Evolutionary conservation across 2,113 vertebrate genomes (phyloP).

Genomic region (Equus przewalskii): DNA sequence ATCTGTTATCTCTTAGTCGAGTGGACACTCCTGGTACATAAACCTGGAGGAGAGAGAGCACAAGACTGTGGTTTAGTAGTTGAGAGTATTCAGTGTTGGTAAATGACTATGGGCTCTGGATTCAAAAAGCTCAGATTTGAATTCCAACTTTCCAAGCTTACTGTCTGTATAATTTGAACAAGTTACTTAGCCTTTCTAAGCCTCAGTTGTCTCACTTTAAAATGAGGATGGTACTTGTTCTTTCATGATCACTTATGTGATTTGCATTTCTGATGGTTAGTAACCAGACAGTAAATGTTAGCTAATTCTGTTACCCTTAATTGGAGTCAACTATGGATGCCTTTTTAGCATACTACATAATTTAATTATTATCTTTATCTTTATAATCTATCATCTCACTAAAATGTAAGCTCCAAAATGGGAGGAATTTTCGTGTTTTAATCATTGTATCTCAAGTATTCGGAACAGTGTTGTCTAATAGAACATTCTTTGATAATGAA

Average conservation of each 20-base stretch:
- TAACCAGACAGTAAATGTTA: neutral
- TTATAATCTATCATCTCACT: neutral
- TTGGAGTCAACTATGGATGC: neutral
- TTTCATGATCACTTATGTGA: neutral
- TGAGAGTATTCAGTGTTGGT: neutral
- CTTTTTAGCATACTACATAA: neutral
- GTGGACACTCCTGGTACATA: neutral
- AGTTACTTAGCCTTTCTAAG: neutral
- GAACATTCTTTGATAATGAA: neutral
- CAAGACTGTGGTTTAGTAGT: neutral
- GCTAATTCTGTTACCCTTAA: neutral
- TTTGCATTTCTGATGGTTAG: neutral
- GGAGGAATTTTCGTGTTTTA: neutral
- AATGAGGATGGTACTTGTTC: neutral
- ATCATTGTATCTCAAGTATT: neutral
- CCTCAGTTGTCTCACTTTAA: conserved; percentile 30
- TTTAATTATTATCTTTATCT: neutral
- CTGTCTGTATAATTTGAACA: conserved; percentile 8
- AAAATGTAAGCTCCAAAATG: neutral
- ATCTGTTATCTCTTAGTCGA: neutral
- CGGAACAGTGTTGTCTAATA: neutral
- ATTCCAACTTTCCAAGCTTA: neutral
- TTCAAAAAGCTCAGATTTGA: neutral
- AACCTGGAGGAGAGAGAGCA: neutral
- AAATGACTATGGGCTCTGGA: neutral